A percentile compares a stretch with the other conserved stretches of the same genome.
These are phyloP conservation scores for Spodoptera littoralis DNA, from an alignment of 2,888 invertebrate species.

Conservation along the genomic window DNA sequence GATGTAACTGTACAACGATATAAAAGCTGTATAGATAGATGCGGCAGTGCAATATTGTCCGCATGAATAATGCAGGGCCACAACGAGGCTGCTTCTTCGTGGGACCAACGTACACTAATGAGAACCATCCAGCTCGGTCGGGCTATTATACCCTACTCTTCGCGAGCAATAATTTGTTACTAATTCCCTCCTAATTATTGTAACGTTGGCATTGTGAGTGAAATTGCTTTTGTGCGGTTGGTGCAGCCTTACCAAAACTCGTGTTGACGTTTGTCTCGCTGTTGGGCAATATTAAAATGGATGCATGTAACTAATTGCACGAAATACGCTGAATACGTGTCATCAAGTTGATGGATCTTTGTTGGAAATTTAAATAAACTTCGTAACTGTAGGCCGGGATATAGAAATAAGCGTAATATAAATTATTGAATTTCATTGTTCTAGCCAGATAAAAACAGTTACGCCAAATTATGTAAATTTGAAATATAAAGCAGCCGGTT, in stretches of 20 bases:
- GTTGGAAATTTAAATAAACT: constrained; percentile 12
- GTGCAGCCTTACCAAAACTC: constrained; percentile 50
- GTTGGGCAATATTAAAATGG: constrained; percentile 27
- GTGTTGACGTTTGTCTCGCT: constrained; percentile 37
- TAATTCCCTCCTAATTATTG: constrained; percentile 85
- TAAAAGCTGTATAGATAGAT: constrained; percentile 70
- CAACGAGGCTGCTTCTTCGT: constrained; percentile 74
- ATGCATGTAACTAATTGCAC: constrained; percentile 30
- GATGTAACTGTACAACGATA: constrained; percentile 60
- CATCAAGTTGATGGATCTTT: constrained; percentile 10
- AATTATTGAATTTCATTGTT: no score
- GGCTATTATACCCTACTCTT: constrained; percentile 78
- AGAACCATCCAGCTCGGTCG: constrained; percentile 79
- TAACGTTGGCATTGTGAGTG: constrained; percentile 66
- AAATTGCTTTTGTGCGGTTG: constrained; percentile 62
- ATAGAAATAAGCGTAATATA: no score
- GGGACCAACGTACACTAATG: constrained; percentile 82
- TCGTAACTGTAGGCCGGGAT: not conserved
- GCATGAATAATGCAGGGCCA: constrained; percentile 86
- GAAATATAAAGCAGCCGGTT: no score
- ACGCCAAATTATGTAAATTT: no score
- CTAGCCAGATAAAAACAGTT: no score
- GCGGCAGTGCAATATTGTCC: constrained; percentile 84
- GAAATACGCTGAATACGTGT: not conserved
- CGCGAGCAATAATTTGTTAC: constrained; percentile 85